A percentile compares a stretch with the other conserved stretches of the same genome.
Conservation (phyloP, 2,113 vertebrate genomes). For the Megaleporinus macrocephalus region DNA sequence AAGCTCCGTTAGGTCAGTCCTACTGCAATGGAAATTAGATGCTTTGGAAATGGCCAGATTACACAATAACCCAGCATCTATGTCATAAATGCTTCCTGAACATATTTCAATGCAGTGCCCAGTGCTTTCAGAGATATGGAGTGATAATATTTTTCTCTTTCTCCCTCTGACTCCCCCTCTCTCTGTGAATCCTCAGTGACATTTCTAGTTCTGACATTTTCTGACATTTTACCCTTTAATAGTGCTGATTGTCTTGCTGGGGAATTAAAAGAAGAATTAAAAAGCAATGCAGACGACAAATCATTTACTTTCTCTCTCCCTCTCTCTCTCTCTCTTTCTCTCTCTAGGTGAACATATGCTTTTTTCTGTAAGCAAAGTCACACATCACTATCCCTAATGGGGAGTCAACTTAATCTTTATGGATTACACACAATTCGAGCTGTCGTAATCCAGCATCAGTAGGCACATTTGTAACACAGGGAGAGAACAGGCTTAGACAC, state of each 20-base stretch:
- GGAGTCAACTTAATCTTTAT: no score
- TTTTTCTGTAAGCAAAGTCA: no score
- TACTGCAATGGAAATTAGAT: constrained; percentile 10
- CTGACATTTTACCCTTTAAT: constrained; percentile 89
- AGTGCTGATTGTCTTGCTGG: constrained; percentile 80
- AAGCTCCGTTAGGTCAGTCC: neutral
- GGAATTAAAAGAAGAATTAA: constrained; percentile 78
- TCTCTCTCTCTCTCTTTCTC: constrained; percentile 10
- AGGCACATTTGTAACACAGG: no score
- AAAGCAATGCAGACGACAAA: constrained; percentile 77
- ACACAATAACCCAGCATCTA: neutral
- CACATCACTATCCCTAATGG: no score
- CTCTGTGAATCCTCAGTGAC: constrained; percentile 70
- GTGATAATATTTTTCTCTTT: constrained; percentile 68
- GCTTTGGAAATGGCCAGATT: neutral
- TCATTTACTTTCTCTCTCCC: constrained; percentile 50
- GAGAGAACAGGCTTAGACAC: no score
- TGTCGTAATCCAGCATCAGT: no score
- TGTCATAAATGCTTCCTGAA: neutral
- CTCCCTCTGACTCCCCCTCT: constrained; percentile 76
- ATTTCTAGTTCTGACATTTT: constrained; percentile 88
- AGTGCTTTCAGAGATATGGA: neutral
- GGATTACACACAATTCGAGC: no score
- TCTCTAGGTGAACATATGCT: no score
- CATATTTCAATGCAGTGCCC: neutral